These are phyloP conservation scores for Dioctria linearis DNA, from an alignment of 2,888 invertebrate species.

Conservation along the genomic window DNA sequence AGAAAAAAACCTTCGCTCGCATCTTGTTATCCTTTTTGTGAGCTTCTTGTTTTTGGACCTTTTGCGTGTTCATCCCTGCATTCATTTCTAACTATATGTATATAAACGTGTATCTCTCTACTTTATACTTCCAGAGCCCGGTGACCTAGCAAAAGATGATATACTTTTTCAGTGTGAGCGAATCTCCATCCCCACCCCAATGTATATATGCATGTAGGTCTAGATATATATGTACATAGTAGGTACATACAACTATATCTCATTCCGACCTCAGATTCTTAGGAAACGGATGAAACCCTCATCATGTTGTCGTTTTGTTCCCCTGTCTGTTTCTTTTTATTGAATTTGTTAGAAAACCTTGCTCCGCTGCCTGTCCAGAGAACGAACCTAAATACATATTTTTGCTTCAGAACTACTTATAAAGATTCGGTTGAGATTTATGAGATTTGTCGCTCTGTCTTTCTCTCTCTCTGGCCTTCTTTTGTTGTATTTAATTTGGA, in stretches of 20 bases:
- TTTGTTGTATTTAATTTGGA: not conserved
- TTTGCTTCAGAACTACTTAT: constrained; percentile 40
- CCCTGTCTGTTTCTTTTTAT: constrained; percentile 51
- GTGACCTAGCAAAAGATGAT: not conserved
- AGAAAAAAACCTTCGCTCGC: not conserved
- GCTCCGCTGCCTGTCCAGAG: constrained; percentile 14
- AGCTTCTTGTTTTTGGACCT: constrained; percentile 33
- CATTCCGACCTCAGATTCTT: not conserved
- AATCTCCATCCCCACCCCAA: not conserved
- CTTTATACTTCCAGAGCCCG: no score
- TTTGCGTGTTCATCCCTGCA: constrained; percentile 8
- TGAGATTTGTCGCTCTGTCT: constrained; percentile 17
- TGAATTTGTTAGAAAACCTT: constrained; percentile 42
- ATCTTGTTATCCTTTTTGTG: constrained; percentile 49
- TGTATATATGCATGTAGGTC: no score
- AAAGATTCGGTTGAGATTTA: constrained; percentile 45
- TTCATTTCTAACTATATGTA: constrained; percentile 8
- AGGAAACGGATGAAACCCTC: constrained; percentile 47
- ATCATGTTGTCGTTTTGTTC: constrained; percentile 51
- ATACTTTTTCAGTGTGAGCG: constrained; percentile 10
- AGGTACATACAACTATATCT: not conserved
- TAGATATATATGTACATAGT: no score
- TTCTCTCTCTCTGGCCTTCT: not conserved
- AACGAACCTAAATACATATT: constrained; percentile 37
- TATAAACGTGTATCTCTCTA: no score